Percentiles rank a stretch among this genome's conserved stretches.
These are phyloP conservation scores for Proctacanthus coquilletti DNA, from an alignment of 1,140 invertebrate species.

Conservation along the genomic window DNA sequence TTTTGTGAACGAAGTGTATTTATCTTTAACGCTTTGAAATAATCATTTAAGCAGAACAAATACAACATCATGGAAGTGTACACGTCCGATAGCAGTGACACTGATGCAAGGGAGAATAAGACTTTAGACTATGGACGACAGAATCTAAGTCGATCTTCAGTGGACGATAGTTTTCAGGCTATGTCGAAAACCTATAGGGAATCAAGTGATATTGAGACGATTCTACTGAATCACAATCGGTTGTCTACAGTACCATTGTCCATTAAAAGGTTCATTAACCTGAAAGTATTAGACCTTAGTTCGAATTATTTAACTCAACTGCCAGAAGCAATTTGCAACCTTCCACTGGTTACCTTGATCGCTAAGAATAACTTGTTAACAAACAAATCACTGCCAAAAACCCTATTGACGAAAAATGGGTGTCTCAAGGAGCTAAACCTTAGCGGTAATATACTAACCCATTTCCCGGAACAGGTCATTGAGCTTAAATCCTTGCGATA, in stretches of 20 bases:
- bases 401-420: constrained; percentile 37
- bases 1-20: no score
- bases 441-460: constrained; percentile 73
- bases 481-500: constrained; percentile 60
- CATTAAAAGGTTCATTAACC: constrained; percentile 45
- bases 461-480: constrained; percentile 75
- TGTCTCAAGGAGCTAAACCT: constrained; percentile 65
- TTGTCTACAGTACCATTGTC: constrained; percentile 36
- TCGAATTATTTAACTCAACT: constrained; percentile 65
- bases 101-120: constrained; percentile 45
- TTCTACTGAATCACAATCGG: constrained; percentile 55
- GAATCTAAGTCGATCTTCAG: constrained; percentile 38
- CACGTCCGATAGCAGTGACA: constrained; percentile 65
- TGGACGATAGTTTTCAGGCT: constrained; percentile 34
- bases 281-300: constrained; percentile 69
- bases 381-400: constrained; percentile 72
- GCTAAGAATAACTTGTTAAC: constrained; percentile 77
- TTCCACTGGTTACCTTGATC: constrained; percentile 54
- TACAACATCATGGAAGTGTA: constrained; percentile 46
- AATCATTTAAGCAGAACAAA: constrained; percentile 1
- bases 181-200: constrained; percentile 38
- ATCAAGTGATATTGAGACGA: constrained; percentile 37
- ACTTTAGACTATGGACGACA: constrained; percentile 54
- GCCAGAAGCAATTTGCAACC: constrained; percentile 51
- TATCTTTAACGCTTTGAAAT: no score